Percentiles rank a stretch among this genome's conserved stretches.
These are phyloP conservation scores for Thunnus thynnus DNA, from an alignment of 2,113 vertebrate species.

Conservation along the genomic window DNA sequence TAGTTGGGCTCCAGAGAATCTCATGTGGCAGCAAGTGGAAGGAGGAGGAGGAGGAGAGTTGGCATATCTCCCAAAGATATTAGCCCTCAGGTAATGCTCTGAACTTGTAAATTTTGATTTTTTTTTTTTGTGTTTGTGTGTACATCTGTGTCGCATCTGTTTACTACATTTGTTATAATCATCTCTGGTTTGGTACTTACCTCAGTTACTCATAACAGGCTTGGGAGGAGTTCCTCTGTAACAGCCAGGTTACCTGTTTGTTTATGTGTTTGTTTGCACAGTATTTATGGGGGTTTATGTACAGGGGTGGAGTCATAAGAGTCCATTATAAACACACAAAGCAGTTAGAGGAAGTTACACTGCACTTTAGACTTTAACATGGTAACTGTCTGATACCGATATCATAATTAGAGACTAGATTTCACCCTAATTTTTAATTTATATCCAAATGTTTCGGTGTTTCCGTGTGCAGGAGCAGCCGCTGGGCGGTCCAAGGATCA, in stretches of 20 bases:
- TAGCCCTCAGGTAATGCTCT: slow-evolving; percentile 78
- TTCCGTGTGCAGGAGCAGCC: slow-evolving; percentile 81
- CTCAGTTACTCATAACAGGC: not conserved
- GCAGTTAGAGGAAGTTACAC: no score
- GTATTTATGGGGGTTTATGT: no score
- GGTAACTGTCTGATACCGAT: no score
- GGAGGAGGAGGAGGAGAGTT: slow-evolving; percentile 77
- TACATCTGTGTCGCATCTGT: not conserved
- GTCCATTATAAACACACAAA: not conserved
- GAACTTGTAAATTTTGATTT: not conserved
- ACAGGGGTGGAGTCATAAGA: not conserved
- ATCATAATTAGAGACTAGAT: not conserved
- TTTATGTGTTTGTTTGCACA: not conserved
- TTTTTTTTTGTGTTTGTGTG: not conserved
- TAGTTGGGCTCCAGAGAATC: slow-evolving; percentile 66
- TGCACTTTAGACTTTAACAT: no score
- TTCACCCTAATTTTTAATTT: not conserved
- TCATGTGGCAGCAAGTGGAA: slow-evolving; percentile 57
- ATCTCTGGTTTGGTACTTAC: not conserved
- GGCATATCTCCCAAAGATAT: slow-evolving; percentile 49
- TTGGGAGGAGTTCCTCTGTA: not conserved
- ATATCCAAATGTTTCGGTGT: not conserved
- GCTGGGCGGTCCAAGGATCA: slow-evolving; percentile 91
- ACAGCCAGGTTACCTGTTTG: not conserved
- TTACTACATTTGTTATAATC: not conserved